These are phyloP conservation scores for Ciona savignyi DNA, from an alignment of 23 tunicate genomes.

Conservation along the genomic window DNA sequence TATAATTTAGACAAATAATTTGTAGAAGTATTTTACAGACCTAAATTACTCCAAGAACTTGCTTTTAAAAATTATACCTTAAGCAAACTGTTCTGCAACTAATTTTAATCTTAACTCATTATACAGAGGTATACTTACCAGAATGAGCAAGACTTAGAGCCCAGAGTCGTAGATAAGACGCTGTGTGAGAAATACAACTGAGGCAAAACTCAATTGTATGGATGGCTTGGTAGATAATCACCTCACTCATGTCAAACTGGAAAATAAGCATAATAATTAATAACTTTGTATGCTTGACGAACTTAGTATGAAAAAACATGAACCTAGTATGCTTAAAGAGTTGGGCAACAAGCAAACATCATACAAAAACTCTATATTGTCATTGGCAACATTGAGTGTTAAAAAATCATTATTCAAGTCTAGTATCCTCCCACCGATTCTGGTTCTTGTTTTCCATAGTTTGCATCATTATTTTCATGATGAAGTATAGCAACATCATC, in stretches of 20 bases:
- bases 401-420: too few species aligned
- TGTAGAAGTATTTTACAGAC: not conserved
- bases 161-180: constrained; percentile 94
- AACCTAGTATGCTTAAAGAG: too few species aligned
- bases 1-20: not conserved
- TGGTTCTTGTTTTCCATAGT: not conserved
- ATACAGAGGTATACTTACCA: constrained; percentile 18
- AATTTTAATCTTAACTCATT: too few species aligned
- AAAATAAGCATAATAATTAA: too few species aligned
- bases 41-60: not conserved
- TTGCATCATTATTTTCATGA: not conserved
- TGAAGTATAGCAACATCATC: not conserved
- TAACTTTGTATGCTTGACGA: too few species aligned
- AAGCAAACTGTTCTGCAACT: not conserved
- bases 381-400: too few species aligned
- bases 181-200: constrained; percentile 94
- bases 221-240: constrained; percentile 74
- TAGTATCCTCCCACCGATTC: too few species aligned
- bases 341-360: too few species aligned
- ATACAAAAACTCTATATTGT: too few species aligned
- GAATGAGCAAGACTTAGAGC: constrained; percentile 93
- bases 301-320: too few species aligned
- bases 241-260: constrained; percentile 55
- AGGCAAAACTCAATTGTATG: constrained; percentile 90
- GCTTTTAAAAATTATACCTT: not conserved